A percentile compares a stretch with the other conserved stretches of the same genome.
These are phyloP conservation scores for Strix uralensis DNA, from an alignment of 2,113 vertebrate species.

Conservation along the genomic window DNA sequence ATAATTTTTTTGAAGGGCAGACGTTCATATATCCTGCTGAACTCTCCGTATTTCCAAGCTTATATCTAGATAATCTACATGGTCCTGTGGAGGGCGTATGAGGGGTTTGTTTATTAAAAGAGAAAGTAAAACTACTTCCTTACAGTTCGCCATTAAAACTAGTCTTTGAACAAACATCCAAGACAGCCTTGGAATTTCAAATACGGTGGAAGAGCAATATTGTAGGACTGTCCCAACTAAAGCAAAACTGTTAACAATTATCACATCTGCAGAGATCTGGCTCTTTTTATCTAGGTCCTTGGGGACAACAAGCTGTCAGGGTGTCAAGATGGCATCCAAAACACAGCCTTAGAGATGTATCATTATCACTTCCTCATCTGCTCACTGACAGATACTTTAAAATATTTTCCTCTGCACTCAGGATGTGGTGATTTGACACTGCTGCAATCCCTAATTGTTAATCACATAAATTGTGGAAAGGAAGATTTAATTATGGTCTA, in stretches of 20 bases:
- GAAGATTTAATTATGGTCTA: background rate
- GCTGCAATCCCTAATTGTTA: background rate
- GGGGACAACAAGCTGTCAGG: background rate
- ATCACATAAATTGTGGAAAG: background rate
- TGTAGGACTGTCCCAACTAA: background rate
- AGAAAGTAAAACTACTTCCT: background rate
- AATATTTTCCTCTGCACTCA: background rate
- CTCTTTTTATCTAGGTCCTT: background rate
- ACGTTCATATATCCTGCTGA: background rate
- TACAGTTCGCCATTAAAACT: background rate
- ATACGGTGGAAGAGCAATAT: background rate
- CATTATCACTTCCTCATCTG: background rate
- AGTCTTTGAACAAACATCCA: background rate
- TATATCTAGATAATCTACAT: background rate
- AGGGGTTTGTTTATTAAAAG: background rate
- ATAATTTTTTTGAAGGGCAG: background rate
- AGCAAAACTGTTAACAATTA: background rate
- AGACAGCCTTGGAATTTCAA: background rate
- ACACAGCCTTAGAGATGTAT: background rate
- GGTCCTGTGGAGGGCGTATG: background rate
- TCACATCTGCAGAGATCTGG: background rate
- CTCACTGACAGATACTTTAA: background rate
- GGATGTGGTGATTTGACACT: background rate
- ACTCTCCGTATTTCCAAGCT: background rate
- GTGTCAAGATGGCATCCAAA: background rate